Percentiles rank a stretch among this genome's conserved stretches.
Evolutionary conservation across 2,888 invertebrate genomes (phyloP).

Genomic region (Drosophila lutescens): DNA sequence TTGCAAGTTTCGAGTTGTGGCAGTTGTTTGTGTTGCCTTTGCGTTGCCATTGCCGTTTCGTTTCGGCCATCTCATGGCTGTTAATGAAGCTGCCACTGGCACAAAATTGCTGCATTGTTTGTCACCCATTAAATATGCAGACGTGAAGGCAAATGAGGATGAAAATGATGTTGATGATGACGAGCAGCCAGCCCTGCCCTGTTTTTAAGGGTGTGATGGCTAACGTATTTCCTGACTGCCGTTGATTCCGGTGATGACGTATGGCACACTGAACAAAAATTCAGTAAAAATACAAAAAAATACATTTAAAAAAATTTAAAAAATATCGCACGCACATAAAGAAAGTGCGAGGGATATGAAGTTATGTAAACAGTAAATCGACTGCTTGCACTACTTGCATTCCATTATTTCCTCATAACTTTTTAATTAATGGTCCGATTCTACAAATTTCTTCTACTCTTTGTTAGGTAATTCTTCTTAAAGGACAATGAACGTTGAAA

Average conservation of each 20-base stretch:
- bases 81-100: conserved; percentile 52
- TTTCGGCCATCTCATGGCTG: conserved; percentile 46
- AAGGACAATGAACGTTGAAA: no score
- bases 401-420: no score
- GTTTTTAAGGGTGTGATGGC: conserved; percentile 24
- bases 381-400: no score
- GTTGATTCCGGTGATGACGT: conserved; percentile 15
- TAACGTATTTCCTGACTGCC: conserved; percentile 20
- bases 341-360: no score
- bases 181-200: conserved; percentile 18
- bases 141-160: conserved; percentile 1
- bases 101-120: conserved; percentile 70
- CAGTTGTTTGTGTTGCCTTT: conserved; percentile 18
- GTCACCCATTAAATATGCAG: conserved; percentile 68
- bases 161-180: not conserved
- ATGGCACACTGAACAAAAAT: not conserved
- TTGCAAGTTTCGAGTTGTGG: conserved; percentile 11
- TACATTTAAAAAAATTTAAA: no score
- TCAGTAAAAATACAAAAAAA: no score
- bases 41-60: not conserved
- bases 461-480: no score
- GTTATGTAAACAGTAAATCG: no score
- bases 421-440: no score
- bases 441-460: no score
- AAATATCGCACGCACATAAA: no score